Base-by-base conservation (phyloP, 2,888 invertebrate species). In the Tinea pellionella region DNA sequence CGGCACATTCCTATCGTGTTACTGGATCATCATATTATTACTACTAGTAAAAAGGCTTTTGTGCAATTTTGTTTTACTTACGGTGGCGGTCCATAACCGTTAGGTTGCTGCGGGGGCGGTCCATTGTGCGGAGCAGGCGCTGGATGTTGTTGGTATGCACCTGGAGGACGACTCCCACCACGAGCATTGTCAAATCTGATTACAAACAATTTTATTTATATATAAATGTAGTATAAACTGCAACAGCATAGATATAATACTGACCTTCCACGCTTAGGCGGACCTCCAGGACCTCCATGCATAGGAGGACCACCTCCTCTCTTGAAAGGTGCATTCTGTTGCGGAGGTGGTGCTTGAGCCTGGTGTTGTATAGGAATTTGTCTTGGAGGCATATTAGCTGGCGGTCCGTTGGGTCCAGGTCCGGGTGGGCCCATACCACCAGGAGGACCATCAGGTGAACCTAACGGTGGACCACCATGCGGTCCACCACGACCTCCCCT, bases 1-100 rank as follows among this genome's bases (percentile, higher is more conserved):
- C 86, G 85, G 86, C 86, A 86, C 86, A 85, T 86, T 86, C 86
- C 86, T 86, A 85, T 86, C 86, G 73, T 75, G 76, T 74, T 3
- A 73, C 68, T 66, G 80, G 84, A 73, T 86, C 86, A 86, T 85
- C 84, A 84, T 78, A 30, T 64, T 16, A 37, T 12, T n/a, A n/a
- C n/a, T n/a, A n/a, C n/a, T n/a, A n/a, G n/a, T n/a, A n/a, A n/a
- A n/a, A n/a, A n/a, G n/a, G n/a, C n/a, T n/a, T n/a, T n/a, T n/a
- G n/a, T n/a, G n/a, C n/a, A n/a, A n/a, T n/a, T n/a, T n/a, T 24
- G 24, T 24, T 24, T 24, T 29, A 74, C 85, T 65, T 77, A 86
- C 84, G 74, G 66, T 62, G 77, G 71, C 24, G 71, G 78, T 64
- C 77, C 82, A 69, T 85, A 86, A 47, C 85, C 85, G 66, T 86